Evolutionary conservation across 2,888 invertebrate species (phyloP), one percentile per base, ranked within the genome.

Genomic region (Metellina segmentata): DNA sequence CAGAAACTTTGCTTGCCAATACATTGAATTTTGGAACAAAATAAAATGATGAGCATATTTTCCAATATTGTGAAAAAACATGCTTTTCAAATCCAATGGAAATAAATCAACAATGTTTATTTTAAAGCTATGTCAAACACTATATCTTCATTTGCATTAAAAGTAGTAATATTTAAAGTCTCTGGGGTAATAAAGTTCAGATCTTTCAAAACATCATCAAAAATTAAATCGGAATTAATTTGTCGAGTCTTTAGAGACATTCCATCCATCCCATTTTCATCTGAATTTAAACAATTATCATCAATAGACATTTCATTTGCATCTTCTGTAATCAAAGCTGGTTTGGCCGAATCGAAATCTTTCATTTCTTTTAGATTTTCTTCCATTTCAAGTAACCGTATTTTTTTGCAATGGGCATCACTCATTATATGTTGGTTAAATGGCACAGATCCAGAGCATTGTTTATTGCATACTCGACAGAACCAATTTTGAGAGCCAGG

Each of bases 81-180:
- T n/a, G n/a, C n/a, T n/a, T n/a, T n/a, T n/a, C n/a, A n/a, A 34
- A 34, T 34, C 34, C 34, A 34, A 34, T 34, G 1, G 34, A 34
- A 34, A 34, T 34, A 34, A 34, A 34, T 34, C 4, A 34, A 34
- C 34, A 34, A 34, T 34, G 16, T 9, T 70, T 70, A n/a, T 9
- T 75, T 75, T 34, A 48, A 7, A 20, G 19, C 16, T 11, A 49
- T 78, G 49, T 78, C 79, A 81, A 81, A 81, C n/a, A 69, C 69
- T 20, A 81, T 81, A 61, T 70, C 34, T 1, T 81, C 81, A 34
- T 70, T 34, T 69, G 49, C 69, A 48, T 70, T n/a, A 70, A 81
- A 81, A 48, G 34, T 70, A 16, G 34, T 34, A 13, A 81, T 16
- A 81, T 81, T 81, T 13, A 69, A 69, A n/a, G 34, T n/a, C 34